Conservation (phyloP, 1,140 invertebrate genomes). For the Aplysia californica region DNA sequence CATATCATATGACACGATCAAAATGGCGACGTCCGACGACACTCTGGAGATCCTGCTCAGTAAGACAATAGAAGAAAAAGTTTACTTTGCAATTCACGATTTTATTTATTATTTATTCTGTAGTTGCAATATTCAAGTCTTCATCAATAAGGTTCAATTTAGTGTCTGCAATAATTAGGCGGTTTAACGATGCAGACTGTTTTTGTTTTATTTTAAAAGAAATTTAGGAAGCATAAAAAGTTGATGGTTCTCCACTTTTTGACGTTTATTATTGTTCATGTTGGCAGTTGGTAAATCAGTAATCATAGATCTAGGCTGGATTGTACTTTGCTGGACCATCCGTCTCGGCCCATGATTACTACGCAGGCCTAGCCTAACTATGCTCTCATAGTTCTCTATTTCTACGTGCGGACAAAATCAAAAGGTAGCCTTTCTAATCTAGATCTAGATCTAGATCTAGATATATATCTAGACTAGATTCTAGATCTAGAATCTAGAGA, state of each 20-base stretch:
- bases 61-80: too few species aligned
- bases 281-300: too few species aligned
- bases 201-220: too few species aligned
- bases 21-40: not conserved
- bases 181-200: not conserved
- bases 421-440: not conserved
- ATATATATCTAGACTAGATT: too few species aligned
- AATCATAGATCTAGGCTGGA: too few species aligned
- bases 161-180: not conserved
- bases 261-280: too few species aligned
- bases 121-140: not conserved
- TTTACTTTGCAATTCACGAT: not conserved
- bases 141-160: not conserved
- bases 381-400: too few species aligned
- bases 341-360: too few species aligned
- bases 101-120: not conserved
- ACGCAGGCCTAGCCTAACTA: too few species aligned
- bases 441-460: not conserved
- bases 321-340: too few species aligned
- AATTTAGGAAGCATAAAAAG: too few species aligned
- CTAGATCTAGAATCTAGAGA: not conserved
- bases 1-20: not conserved
- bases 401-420: not conserved
- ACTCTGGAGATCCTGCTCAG: not conserved
- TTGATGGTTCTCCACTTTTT: too few species aligned